Evolutionary conservation across 2,797 vertebrate genomes (phyloP).

Genomic region (Pelochelys cantorii): DNA sequence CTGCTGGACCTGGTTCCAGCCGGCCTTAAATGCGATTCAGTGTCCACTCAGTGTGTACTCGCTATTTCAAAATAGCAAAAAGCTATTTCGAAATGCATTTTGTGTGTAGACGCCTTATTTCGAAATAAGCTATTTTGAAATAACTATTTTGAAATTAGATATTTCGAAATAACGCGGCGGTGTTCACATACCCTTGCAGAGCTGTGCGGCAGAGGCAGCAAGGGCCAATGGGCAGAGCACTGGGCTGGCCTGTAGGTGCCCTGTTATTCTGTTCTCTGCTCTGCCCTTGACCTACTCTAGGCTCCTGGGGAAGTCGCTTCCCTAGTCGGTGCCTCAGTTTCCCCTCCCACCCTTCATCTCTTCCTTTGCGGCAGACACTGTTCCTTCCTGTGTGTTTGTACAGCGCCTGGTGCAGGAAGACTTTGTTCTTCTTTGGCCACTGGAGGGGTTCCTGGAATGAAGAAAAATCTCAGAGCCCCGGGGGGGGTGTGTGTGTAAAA

Average conservation of each 20-base stretch:
- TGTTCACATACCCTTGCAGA: neutral
- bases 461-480: neutral
- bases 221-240: neutral
- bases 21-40: no score
- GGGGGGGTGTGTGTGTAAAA: no score
- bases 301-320: neutral
- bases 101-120: no score
- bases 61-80: no score
- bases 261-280: neutral
- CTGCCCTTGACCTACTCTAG: neutral
- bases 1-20: no score
- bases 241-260: neutral
- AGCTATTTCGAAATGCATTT: no score
- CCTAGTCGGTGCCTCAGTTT: neutral
- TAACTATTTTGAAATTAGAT: no score
- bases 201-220: neutral
- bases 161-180: no score
- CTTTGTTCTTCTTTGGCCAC: neutral
- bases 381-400: neutral
- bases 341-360: neutral
- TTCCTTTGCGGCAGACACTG: neutral
- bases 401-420: neutral
- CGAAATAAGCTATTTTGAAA: no score
- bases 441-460: neutral
- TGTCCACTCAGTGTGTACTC: no score